These are phyloP conservation scores for Ophraella communa DNA, from an alignment of 2,888 invertebrate genomes.

Conservation along the genomic window DNA sequence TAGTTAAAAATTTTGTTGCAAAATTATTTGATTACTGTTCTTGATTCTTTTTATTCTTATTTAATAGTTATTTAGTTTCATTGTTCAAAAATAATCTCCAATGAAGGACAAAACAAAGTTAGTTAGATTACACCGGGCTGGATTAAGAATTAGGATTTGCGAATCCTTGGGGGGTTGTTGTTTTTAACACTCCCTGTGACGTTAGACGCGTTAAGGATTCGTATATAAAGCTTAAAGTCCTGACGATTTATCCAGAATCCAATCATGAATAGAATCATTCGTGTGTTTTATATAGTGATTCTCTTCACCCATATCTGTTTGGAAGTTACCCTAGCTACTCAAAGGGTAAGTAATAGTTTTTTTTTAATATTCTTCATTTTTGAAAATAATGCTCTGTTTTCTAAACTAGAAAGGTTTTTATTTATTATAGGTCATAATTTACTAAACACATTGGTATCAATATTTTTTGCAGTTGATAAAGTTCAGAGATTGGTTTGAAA, in stretches of 20 bases:
- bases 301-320: slow-evolving; percentile 29
- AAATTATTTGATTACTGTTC: too few relatives aligned
- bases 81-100: neutral
- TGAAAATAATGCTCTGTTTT: neutral
- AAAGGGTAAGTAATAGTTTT: slow-evolving; percentile 24
- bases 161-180: slow-evolving; percentile 51
- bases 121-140: slow-evolving; percentile 32
- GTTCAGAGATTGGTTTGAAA: too few relatives aligned
- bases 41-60: too few relatives aligned
- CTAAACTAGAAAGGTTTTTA: neutral
- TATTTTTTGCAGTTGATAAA: too few relatives aligned
- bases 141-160: slow-evolving; percentile 44
- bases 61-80: neutral
- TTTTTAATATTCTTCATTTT: neutral
- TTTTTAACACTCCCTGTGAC: slow-evolving; percentile 47
- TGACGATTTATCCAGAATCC: slow-evolving; percentile 34
- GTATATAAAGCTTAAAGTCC: slow-evolving; percentile 44
- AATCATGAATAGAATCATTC: slow-evolving; percentile 45
- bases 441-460: too few relatives aligned
- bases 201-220: slow-evolving; percentile 39
- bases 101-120: slow-evolving; percentile 1
- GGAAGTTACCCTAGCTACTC: slow-evolving; percentile 27
- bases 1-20: too few relatives aligned
- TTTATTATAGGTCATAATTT: too few relatives aligned
- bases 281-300: slow-evolving; percentile 42